Conservation (phyloP, 2,888 invertebrate species). For the Melieria picta region DNA sequence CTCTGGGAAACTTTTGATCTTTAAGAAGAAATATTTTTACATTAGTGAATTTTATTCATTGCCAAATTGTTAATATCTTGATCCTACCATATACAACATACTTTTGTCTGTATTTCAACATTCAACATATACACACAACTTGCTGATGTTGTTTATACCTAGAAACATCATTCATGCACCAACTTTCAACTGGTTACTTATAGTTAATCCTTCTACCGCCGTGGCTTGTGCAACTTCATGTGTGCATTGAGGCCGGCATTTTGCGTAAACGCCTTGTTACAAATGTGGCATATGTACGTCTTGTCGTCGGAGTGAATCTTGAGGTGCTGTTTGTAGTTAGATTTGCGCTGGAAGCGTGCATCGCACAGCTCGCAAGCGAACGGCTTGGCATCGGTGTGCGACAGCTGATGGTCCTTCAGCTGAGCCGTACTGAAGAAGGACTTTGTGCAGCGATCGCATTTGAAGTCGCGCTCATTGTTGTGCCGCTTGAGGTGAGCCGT, state of each 20-base stretch:
- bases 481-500: conserved; percentile 55
- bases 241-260: conserved; percentile 42
- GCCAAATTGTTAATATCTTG: too few species aligned
- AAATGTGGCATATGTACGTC: conserved; percentile 42
- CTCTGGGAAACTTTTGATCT: too few species aligned
- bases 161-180: too few species aligned
- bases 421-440: conserved; percentile 54
- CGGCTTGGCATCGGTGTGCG: conserved; percentile 50
- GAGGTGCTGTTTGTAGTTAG: conserved; percentile 56
- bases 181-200: not conserved
- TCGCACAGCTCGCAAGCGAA: conserved; percentile 51
- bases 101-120: too few species aligned
- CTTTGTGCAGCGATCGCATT: conserved; percentile 53
- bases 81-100: too few species aligned
- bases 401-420: conserved; percentile 55
- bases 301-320: conserved; percentile 46
- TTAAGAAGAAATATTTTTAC: too few species aligned
- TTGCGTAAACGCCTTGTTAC: conserved; percentile 44
- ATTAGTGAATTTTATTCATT: too few species aligned
- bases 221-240: conserved; percentile 35
- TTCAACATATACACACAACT: too few species aligned
- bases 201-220: not conserved
- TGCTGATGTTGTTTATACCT: too few species aligned
- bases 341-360: conserved; percentile 51
- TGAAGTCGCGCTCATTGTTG: conserved; percentile 51